Base-by-base conservation (phyloP, 2,888 invertebrate genomes). In the Tryphoninae sp. region DNA sequence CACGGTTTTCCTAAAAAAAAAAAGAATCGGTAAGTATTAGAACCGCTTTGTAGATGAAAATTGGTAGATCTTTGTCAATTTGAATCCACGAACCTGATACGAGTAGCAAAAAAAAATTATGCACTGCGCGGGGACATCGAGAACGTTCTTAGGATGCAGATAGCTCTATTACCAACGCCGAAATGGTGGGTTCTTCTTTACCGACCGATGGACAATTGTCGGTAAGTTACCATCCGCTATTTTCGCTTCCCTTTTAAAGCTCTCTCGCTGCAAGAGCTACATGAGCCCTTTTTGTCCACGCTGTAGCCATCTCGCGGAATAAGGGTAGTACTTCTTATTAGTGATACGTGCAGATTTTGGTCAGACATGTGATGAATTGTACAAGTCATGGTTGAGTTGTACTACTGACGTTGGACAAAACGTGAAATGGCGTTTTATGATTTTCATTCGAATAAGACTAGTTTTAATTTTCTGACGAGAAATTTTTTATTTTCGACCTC, bases 311-410 rank as follows among this genome's bases (percentile, higher is more conserved):
- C 69, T 69, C 13, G 58, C 55, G 69, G 55, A 7, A 8, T 9
- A 40, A 42, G 8, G 22, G 22, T 13, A 19, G 22, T 19, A 55
- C 11, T n/a, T 22, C 23, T 13, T 1, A 13, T 16, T 9, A 76
- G 75, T 59, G 75, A 61, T 76, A 16, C 59, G 40, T 9, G 40
- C 19, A 19, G 26, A 42, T 45, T 76, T 68, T 51, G 3, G 49
- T 75, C 67, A 11, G 67, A 16, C 75, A 8, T 16, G 26, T 16
- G 6, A 22, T 4, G 16, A 7, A 2, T 16, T 7, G 1, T 22
- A 19, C 13, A 8, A 6, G 45, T 26, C 19, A n/a, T 45, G 13
- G 9, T 22, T 22, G 22, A 19, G 33, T 33, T 6, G 33, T 33
- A 59, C 67, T n/a, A 67, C 19, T 65, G 2, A 23, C n/a, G 53